Base-by-base conservation (phyloP, 2,888 invertebrate species). In the Malthinus flaveolus region DNA sequence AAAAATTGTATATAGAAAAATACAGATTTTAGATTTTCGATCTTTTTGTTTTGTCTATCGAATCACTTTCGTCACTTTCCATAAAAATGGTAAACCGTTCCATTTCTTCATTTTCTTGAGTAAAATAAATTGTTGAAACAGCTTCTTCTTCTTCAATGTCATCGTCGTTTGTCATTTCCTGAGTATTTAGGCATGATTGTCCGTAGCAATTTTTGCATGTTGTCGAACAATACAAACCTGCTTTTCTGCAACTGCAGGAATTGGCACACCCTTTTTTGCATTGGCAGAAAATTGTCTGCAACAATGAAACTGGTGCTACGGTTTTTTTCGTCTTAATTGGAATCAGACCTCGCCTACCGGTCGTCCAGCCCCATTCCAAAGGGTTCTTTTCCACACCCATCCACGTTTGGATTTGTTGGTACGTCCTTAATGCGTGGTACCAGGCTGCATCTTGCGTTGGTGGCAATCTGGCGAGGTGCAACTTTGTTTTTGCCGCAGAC, bases 331-430 rank as follows among this genome's bases (percentile, higher is more conserved):
- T 56, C 32, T 32, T 46, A 31, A 51, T n/a, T 23, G 47, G 39
- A 56, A 32, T 10, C 23, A 56, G 46, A 32, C 56, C 64, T 6
- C 51, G 34, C 32, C 33, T n/a, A 4, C 46, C 50, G 45, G 36
- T 45, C 46, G 61, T 60, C 65, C 66, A 67, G 10, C 61, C 66
- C 64, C 61, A 65, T 3, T 58, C 10, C 32, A 53, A 50, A 7
- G 56, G 50, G 46, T 59, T 45, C 12, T 51, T 51, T 13, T 51
- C 7, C 3, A 37, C 13, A 8, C 61, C 47, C 8, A 7, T 23
- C 53, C 53, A 44, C 33, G 48, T 44, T 36, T 57, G 47, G 8
- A 57, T 32, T 44, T 49, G 36, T 23, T 45, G 46, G 46, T 52
- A 52, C 7, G 53, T 66, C 49, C 44, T 36, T 36, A 58, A 63